Base-by-base conservation (phyloP, 2,113 vertebrate species). In the Platichthys stellatus region DNA sequence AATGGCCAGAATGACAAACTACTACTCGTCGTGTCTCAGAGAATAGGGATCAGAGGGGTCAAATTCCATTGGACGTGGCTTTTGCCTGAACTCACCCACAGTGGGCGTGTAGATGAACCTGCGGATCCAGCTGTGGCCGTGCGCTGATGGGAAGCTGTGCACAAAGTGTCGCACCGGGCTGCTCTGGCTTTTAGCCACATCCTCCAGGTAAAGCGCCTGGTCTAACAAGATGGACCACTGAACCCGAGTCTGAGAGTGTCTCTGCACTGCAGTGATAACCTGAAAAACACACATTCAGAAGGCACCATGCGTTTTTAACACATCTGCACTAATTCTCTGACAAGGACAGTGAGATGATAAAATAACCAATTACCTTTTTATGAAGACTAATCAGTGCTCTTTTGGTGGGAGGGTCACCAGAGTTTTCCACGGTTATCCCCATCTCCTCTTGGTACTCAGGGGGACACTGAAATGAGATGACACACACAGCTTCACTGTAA, bases 221-320 rank as follows among this genome's bases (percentile, higher is more conserved):
- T 97, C 95, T 83, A 97, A 74, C 80, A 98, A 94, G 84, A 97
- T 95, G 1, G 93, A 91, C 97, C 96, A 98, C 75, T 98, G 96
- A 35, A 98, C 97, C 74, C 93, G 94, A 3, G 95, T 96, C 81
- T 96, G 96, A 76, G 90, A 82, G 72, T 96, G 95, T 60, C 95
- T 94, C 91, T 98, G 97, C 68, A 96, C 96, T 45, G 96, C 95
- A 75, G 94, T 94, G 84, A 96, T 98, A 10, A 97, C 97, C 97
- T 98, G 74, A 80, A 61, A 81, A 1, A 54, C 51, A 54, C 51
- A 54, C 51, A 49, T 49, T 49, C 18, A 13, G 4, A 4, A 17
- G 14, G 23, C 21, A 47, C 14, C 59, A 58, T 61, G 5, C 3
- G 45, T 15, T 17, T 18, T 17, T 17, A 7, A 5, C 24, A 11